A percentile compares a stretch with the other conserved stretches of the same genome.
These are phyloP conservation scores for Pica pica DNA, from an alignment of 2,113 vertebrate genomes.

Conservation along the genomic window DNA sequence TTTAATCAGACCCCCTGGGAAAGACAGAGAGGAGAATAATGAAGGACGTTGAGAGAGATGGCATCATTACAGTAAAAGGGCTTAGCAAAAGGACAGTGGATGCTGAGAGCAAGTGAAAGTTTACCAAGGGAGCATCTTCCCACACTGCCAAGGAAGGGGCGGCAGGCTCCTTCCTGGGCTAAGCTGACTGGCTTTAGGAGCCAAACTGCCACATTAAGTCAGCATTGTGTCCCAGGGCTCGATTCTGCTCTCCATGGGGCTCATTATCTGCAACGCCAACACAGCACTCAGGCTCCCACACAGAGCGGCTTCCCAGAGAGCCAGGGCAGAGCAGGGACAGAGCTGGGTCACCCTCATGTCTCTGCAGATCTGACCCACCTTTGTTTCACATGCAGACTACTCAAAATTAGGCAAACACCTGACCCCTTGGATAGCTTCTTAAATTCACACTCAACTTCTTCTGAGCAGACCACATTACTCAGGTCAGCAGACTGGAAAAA, in stretches of 20 bases:
- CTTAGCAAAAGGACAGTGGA: neutral
- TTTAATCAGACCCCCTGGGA: neutral
- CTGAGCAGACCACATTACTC: neutral
- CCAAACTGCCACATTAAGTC: neutral
- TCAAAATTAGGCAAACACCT: neutral
- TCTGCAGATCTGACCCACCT: neutral
- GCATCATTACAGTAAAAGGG: neutral
- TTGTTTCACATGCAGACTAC: neutral
- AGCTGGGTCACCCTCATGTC: accelerated
- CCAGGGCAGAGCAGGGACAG: accelerated
- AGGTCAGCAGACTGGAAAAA: neutral
- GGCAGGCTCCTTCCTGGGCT: neutral
- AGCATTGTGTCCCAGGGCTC: accelerated
- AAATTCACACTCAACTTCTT: neutral
- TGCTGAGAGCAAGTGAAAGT: neutral
- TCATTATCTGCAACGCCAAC: neutral
- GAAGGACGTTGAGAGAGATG: neutral
- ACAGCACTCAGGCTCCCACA: accelerated
- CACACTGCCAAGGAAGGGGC: neutral
- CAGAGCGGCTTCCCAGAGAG: accelerated
- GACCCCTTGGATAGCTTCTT: neutral
- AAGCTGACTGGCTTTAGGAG: accelerated
- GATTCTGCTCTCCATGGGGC: neutral
- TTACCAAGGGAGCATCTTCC: neutral
- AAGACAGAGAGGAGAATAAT: neutral